phyloP scores from a whole-genome alignment of 2,113 vertebrate species.

The Marmota monax region DNA sequence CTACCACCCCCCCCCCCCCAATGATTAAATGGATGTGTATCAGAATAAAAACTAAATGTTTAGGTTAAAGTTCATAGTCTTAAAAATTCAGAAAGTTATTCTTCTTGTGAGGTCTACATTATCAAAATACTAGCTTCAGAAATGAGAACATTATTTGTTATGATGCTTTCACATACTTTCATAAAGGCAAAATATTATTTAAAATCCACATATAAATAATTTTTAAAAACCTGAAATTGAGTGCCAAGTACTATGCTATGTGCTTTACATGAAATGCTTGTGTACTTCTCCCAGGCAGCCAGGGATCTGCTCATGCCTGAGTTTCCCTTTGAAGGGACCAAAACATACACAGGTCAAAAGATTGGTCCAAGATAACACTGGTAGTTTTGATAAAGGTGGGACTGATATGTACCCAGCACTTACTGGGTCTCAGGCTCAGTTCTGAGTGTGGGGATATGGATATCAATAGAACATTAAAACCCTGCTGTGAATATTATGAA shows the following conservation, averaged over 20 bases:
- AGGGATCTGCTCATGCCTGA: background rate
- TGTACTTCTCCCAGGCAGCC: background rate
- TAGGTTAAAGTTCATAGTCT: conserved; percentile 10
- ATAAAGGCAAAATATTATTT: conserved; percentile 15
- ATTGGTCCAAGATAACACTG: background rate
- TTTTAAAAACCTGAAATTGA: background rate
- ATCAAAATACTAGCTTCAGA: background rate
- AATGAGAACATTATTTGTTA: background rate
- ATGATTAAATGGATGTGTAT: conserved; percentile 24
- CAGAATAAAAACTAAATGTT: background rate
- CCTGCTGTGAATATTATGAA: background rate
- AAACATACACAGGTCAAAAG: background rate
- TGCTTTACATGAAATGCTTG: background rate
- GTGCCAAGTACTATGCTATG: background rate
- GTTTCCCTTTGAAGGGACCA: background rate
- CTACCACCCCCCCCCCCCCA: fast-evolving
- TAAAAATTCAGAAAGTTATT: background rate
- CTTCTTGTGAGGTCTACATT: background rate
- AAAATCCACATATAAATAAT: background rate
- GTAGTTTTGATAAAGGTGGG: background rate
- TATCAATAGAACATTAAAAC: background rate
- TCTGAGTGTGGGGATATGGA: background rate
- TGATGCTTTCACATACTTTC: background rate
- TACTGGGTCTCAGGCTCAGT: background rate
- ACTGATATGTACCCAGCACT: background rate